These are phyloP conservation scores for Scartelaos histophorus DNA, from an alignment of 2,113 vertebrate genomes.

Conservation along the genomic window DNA sequence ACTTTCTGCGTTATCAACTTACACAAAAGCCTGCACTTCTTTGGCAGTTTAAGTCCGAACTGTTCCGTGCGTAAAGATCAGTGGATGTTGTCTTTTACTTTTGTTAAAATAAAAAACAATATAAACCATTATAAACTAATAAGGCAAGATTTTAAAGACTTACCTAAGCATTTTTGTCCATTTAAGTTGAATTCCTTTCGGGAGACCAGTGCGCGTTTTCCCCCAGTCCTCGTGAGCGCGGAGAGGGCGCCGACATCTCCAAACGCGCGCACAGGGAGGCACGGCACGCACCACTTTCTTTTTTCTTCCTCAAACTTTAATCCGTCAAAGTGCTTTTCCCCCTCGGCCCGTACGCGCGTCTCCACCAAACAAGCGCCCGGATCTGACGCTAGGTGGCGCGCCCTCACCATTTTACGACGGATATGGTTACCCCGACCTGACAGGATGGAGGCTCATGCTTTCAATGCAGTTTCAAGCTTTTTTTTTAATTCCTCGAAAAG, in stretches of 20 bases:
- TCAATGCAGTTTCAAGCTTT: no score
- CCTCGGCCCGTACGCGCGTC: not conserved
- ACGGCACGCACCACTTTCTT: not conserved
- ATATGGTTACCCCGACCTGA: not conserved
- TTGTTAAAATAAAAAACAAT: not conserved
- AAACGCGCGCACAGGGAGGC: conserved; percentile 55
- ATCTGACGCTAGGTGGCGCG: conserved; percentile 46
- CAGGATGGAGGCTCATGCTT: not conserved
- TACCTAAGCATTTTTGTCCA: conserved; percentile 62
- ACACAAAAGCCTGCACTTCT: not conserved
- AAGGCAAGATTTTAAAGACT: conserved; percentile 21
- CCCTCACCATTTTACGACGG: not conserved
- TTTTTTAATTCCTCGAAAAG: no score
- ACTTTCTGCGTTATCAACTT: not conserved
- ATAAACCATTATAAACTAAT: not conserved
- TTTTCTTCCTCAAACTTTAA: not conserved
- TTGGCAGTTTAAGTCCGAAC: no score
- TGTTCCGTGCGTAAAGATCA: not conserved
- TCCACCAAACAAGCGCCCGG: not conserved
- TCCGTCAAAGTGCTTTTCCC: not conserved
- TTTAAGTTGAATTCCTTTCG: conserved; percentile 22
- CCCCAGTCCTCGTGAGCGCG: conserved; percentile 35
- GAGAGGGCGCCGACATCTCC: conserved; percentile 70
- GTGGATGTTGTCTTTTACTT: not conserved
- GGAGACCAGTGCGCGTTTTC: conserved; percentile 13